Evolutionary conservation across 2,888 invertebrate species (phyloP).

Genomic region (Leptarthrus brevirostris): DNA sequence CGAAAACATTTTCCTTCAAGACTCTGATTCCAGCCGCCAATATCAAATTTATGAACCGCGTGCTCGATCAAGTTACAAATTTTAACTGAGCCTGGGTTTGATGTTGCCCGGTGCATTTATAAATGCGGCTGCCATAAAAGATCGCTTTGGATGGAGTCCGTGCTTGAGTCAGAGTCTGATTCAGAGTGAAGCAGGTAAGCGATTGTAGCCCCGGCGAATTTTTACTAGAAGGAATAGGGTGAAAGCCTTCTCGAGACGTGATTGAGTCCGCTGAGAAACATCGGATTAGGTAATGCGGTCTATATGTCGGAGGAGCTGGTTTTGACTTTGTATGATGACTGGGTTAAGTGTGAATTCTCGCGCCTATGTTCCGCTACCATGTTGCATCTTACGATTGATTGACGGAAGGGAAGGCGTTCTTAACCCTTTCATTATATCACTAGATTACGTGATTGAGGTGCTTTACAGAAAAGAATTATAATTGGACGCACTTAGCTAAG

Average conservation of each 20-base stretch:
- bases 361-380: background rate
- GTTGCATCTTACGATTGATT: background rate
- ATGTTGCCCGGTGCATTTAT: constrained; percentile 55
- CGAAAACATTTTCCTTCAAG: constrained; percentile 49
- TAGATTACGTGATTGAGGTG: background rate
- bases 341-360: background rate
- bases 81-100: constrained; percentile 56
- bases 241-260: constrained; percentile 42
- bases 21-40: constrained; percentile 3
- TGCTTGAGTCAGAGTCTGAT: constrained; percentile 15
- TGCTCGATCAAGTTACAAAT: constrained; percentile 55
- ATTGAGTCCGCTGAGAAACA: constrained; percentile 31
- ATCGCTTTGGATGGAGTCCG: constrained; percentile 34
- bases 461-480: background rate
- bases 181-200: constrained; percentile 11
- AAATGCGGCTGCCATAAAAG: constrained; percentile 48
- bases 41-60: constrained; percentile 35
- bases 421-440: background rate
- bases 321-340: constrained; percentile 9
- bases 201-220: constrained; percentile 26
- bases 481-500: constrained; percentile 5
- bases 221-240: constrained; percentile 36
- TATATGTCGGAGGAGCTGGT: constrained; percentile 1
- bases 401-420: constrained; percentile 12
- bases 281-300: constrained; percentile 8